A percentile compares a stretch with the other conserved stretches of the same genome.
These are phyloP conservation scores for Timema cristinae DNA, from an alignment of 2,888 invertebrate species.

Conservation along the genomic window DNA sequence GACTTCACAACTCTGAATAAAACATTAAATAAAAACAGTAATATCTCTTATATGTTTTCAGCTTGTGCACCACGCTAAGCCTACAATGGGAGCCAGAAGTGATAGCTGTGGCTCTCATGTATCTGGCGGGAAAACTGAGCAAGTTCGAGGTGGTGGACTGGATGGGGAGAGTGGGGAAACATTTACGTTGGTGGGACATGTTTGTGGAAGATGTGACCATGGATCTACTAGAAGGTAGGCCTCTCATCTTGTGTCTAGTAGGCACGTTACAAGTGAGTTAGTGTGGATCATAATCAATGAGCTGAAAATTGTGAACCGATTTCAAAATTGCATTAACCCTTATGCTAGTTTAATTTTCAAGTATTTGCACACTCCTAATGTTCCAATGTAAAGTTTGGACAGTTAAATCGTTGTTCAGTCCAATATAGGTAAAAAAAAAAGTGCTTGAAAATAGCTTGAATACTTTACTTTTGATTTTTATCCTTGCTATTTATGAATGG, in stretches of 20 bases:
- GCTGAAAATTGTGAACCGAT: no score
- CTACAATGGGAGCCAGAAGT: conserved; percentile 99
- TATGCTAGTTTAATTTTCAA: no score
- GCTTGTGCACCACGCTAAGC: conserved; percentile 92
- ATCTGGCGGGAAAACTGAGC: conserved; percentile 91
- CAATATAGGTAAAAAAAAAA: not conserved
- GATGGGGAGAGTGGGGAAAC: conserved; percentile 72
- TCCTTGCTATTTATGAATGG: no score
- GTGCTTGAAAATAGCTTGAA: not conserved
- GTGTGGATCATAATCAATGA: no score
- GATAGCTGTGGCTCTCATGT: conserved; percentile 94
- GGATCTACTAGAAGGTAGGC: conserved; percentile 78
- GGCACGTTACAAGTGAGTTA: no score
- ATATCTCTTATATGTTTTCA: conserved; percentile 40
- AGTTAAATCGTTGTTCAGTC: not conserved
- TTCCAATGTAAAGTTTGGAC: not conserved
- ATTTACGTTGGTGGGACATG: conserved; percentile 96
- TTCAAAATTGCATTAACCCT: no score
- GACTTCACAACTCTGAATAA: no score
- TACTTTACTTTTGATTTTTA: not conserved
- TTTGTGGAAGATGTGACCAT: conserved; percentile 93
- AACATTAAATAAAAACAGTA: not conserved
- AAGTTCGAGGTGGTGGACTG: conserved; percentile 94
- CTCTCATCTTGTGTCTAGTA: no score
- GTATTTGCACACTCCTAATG: not conserved